Base-by-base conservation (phyloP, 2,888 invertebrate genomes). In the Asteroscopus sphinx region DNA sequence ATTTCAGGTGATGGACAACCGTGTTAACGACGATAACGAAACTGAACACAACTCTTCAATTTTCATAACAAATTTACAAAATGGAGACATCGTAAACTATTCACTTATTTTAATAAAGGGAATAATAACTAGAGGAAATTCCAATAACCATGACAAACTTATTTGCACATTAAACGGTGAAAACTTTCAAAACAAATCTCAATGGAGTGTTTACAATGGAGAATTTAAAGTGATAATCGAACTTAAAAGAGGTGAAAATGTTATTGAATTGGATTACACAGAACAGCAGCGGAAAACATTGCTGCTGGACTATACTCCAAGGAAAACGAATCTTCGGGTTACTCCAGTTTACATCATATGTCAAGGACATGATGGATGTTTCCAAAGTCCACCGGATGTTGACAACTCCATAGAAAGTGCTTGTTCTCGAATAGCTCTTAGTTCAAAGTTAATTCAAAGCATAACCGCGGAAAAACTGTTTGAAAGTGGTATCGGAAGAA, bases 401-500 rank as follows among this genome's bases (percentile, higher is more conserved):
- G 95, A 96, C 70, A 96, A 95, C 80, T 96, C 96, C 1, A 92
- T 96, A 15, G 95, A 96, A 81, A 96, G 96, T 86, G 98, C 97
- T 13, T 96, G 96, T 74, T 93, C 95, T 30, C 95, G 97, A 78
- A 97, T 99, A 77, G 95, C 96, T 51, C 89, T 98, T 5, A 97
- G 97, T 41, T 95, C 97, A 9, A 96, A 97, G 80, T 92, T 99
- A 46, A 95, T 99, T 61, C 99, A 99, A 91, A 96, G 97, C 58
- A 93, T 99, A 70, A 97, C 97, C 64, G 98, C 98, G 0, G 98
- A 99, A 88, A 98, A 98, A 87, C 90, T 99, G 17, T 95, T 95
- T 68, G 97, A 98, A 85, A 96, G 96, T 71, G 97, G 97, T 9
- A 95, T 97, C 51, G 96, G 96, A 1, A 93, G 97, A 63, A 96